Evolutionary conservation across 2,113 vertebrate genomes (phyloP).

Genomic region (Alethe castanea): DNA sequence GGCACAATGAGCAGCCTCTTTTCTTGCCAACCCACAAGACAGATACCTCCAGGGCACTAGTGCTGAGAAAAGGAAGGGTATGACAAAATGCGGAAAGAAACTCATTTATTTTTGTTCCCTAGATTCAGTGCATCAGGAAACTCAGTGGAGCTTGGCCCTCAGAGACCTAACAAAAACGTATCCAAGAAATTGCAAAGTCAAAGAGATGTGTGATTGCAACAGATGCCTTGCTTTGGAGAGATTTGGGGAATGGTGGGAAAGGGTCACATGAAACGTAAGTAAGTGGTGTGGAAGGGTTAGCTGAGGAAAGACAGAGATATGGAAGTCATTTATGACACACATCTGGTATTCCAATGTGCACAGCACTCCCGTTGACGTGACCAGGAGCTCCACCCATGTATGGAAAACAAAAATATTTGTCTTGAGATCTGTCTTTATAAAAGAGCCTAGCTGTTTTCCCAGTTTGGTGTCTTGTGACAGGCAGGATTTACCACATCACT

Average conservation of each 20-base stretch:
- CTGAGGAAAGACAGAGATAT: constrained; percentile 8
- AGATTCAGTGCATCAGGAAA: not conserved
- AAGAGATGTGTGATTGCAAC: constrained; percentile 20
- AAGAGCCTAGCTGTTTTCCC: not conserved
- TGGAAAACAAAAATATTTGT: not conserved
- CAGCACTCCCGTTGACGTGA: not conserved
- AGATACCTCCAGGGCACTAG: not conserved
- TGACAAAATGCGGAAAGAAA: constrained; percentile 27
- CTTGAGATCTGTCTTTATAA: not conserved
- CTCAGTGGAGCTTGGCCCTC: not conserved
- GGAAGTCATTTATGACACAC: not conserved
- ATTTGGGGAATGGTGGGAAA: constrained; percentile 5
- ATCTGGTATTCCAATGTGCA: constrained; percentile 10
- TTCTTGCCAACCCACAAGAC: constrained; percentile 36
- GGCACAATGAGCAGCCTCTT: not conserved
- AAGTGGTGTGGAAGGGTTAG: constrained; percentile 3
- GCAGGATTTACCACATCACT: not conserved
- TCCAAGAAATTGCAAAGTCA: constrained; percentile 35
- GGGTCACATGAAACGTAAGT: not conserved
- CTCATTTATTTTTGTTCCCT: constrained; percentile 1
- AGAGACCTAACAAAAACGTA: not conserved
- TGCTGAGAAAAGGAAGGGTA: constrained; percentile 7
- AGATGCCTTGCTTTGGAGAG: not conserved
- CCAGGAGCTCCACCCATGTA: not conserved
- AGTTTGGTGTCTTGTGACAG: not conserved